Conservation (phyloP, 2,797 vertebrate genomes). For the Ataeniobius toweri region DNA sequence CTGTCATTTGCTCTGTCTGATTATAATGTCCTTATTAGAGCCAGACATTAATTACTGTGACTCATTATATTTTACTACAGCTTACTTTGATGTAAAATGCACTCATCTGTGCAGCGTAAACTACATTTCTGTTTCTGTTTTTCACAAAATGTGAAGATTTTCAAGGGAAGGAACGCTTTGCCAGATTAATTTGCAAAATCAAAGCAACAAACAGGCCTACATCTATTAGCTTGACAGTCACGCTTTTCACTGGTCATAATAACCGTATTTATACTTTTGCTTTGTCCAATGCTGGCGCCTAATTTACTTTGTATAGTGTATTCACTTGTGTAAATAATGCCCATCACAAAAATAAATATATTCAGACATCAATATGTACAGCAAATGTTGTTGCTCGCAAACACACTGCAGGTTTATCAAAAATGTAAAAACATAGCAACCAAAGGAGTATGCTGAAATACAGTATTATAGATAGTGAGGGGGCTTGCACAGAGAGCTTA, state of each 20-base stretch:
- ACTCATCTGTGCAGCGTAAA: not conserved
- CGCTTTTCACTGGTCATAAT: not conserved
- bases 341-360: not conserved
- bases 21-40: not conserved
- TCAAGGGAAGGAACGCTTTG: not conserved
- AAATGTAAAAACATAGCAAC: not conserved
- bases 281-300: not conserved
- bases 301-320: not conserved
- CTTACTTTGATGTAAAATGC: not conserved
- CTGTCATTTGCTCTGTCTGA: not conserved
- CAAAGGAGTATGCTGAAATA: not conserved
- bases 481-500: constrained; percentile 10
- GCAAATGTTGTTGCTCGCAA: not conserved
- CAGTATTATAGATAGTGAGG: not conserved
- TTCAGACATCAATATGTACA: not conserved
- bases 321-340: not conserved
- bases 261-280: not conserved
- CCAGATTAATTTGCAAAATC: not conserved
- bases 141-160: not conserved
- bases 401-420: not conserved
- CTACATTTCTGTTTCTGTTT: not conserved
- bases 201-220: not conserved
- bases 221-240: not conserved
- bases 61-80: not conserved
- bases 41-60: not conserved